Conservation (phyloP, 1,140 invertebrate genomes). For the Lineus longissimus region DNA sequence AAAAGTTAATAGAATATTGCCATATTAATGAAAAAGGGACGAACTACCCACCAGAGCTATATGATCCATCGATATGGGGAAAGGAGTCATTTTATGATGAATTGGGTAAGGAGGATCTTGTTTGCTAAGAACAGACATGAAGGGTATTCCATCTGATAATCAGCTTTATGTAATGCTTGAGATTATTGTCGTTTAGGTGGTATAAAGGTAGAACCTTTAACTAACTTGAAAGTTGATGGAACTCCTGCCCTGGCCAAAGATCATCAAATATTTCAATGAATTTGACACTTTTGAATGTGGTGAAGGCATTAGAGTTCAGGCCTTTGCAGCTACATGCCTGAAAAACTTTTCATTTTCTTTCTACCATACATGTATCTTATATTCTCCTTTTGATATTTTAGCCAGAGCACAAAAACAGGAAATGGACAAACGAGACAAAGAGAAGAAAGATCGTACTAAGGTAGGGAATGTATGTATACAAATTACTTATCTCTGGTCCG, state of each 20-base stretch:
- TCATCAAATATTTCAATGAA: no score
- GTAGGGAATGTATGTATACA: conserved; percentile 42
- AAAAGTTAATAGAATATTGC: conserved; percentile 91
- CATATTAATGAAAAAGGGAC: conserved; percentile 92
- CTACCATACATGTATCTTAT: not conserved
- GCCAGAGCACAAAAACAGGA: conserved; percentile 83
- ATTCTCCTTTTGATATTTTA: conserved; percentile 21
- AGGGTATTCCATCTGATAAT: not conserved
- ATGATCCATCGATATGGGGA: conserved; percentile 85
- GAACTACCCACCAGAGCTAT: conserved; percentile 85
- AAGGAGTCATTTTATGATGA: conserved; percentile 92
- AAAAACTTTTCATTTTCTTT: not conserved
- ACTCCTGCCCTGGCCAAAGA: no score
- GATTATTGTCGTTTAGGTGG: not conserved
- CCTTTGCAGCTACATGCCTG: not conserved
- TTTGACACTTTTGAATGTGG: no score
- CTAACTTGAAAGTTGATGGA: no score
- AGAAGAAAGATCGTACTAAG: conserved; percentile 83
- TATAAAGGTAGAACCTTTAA: not conserved
- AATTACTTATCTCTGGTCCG: conserved; percentile 2
- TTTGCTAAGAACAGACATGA: not conserved
- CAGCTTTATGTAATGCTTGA: not conserved
- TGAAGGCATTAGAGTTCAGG: not conserved
- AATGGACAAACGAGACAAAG: conserved; percentile 89
- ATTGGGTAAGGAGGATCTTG: conserved; percentile 54